These are phyloP conservation scores for Dipodomys spectabilis DNA, from an alignment of 2,113 vertebrate species.

Conservation along the genomic window DNA sequence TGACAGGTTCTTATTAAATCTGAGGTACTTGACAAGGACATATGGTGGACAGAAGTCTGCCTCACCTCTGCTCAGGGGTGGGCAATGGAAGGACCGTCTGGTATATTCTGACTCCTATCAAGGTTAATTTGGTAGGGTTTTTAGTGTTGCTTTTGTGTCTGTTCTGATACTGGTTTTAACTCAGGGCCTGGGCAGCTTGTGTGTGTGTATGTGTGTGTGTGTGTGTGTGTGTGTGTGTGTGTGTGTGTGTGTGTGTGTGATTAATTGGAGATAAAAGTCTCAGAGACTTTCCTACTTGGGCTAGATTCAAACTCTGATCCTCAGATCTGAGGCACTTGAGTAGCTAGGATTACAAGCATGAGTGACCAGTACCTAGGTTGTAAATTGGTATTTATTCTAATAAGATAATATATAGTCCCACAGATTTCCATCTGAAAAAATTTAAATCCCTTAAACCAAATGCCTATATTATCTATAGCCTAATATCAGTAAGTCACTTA, in stretches of 20 bases:
- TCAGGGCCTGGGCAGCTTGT: too few species aligned
- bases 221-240: too few species aligned
- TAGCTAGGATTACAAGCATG: too few species aligned
- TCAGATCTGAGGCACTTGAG: too few species aligned
- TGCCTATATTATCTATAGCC: slow-evolving; percentile 34
- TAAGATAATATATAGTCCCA: neutral
- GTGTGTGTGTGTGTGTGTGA: too few species aligned
- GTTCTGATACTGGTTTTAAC: too few species aligned
- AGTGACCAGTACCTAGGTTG: too few species aligned
- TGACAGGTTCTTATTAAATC: slow-evolving; percentile 74
- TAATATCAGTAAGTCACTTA: slow-evolving; percentile 27
- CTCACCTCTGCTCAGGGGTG: neutral
- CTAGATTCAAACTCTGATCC: too few species aligned
- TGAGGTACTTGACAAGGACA: slow-evolving; percentile 37
- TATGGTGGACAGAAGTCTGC: slow-evolving; percentile 65
- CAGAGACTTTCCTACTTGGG: too few species aligned
- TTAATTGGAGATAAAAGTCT: too few species aligned
- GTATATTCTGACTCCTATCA: neutral
- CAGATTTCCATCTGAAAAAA: slow-evolving; percentile 18
- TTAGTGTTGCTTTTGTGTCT: too few species aligned
- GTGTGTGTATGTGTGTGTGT: too few species aligned
- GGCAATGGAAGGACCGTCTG: slow-evolving; percentile 14
- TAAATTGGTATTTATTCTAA: slow-evolving; percentile 23
- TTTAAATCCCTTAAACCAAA: neutral
- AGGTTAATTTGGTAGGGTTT: neutral